Evolutionary conservation across 2,888 invertebrate species (phyloP).

Genomic region (Limnephilus marmoratus): DNA sequence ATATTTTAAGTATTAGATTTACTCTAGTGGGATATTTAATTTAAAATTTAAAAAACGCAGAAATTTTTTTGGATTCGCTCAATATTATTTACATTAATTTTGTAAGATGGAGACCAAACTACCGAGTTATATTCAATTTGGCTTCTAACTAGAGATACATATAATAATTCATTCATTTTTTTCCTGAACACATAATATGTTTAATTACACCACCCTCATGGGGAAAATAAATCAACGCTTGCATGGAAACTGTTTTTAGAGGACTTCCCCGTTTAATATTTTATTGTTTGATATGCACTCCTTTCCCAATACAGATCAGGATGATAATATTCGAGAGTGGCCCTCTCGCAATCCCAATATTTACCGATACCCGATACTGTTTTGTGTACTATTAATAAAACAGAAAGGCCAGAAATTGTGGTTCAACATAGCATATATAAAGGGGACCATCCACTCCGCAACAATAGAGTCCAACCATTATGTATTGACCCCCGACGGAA

Average conservation of each 20-base stretch:
- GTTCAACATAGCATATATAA: conserved; percentile 13
- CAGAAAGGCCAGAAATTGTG: conserved; percentile 13
- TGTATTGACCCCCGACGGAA: not conserved
- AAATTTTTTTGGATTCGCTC: no score
- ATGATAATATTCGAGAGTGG: conserved; percentile 13
- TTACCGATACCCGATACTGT: conserved; percentile 42
- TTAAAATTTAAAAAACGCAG: no score
- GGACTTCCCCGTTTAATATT: not conserved
- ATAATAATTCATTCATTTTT: no score
- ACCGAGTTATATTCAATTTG: no score
- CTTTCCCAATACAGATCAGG: not conserved
- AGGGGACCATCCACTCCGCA: conserved; percentile 14
- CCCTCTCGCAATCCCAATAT: conserved; percentile 6
- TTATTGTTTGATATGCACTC: not conserved
- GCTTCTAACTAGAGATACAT: no score
- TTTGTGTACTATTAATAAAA: conserved; percentile 42
- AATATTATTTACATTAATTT: no score
- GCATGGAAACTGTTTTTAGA: not conserved
- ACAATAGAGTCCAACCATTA: not conserved
- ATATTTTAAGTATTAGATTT: no score
- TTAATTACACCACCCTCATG: no score
- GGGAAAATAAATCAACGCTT: not conserved
- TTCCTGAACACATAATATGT: no score
- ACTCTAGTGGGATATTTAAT: no score
- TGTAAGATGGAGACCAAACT: no score